Conservation (phyloP, 1,140 invertebrate species). For the Platyscapa corneri region DNA sequence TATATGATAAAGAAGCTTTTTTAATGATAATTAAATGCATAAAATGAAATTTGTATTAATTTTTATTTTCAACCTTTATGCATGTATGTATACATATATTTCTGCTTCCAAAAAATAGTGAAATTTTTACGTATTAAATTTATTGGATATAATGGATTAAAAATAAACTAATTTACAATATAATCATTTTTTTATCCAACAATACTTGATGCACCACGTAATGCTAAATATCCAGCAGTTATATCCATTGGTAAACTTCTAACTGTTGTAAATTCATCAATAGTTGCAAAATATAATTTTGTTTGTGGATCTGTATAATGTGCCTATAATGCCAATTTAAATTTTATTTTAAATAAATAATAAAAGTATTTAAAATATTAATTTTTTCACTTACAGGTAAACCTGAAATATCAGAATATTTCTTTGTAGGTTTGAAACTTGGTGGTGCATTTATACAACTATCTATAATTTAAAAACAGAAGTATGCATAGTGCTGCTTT, state of each 20-base stretch:
- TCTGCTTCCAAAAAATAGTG: too few species aligned
- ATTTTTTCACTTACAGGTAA: constrained; percentile 77
- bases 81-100: too few species aligned
- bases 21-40: constrained; percentile 64
- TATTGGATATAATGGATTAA: too few species aligned
- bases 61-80: constrained; percentile 31
- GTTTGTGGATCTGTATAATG: constrained; percentile 93
- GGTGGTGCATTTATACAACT: constrained; percentile 92
- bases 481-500: constrained; percentile 13
- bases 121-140: too few species aligned
- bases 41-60: constrained; percentile 56
- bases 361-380: background rate
- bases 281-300: constrained; percentile 87
- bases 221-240: constrained; percentile 88
- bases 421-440: constrained; percentile 91
- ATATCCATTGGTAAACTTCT: constrained; percentile 92
- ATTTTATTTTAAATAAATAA: too few species aligned
- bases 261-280: constrained; percentile 90
- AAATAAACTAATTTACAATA: too few species aligned
- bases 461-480: constrained; percentile 75
- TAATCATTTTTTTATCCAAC: constrained; percentile 77
- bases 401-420: constrained; percentile 95
- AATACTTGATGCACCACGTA: constrained; percentile 89
- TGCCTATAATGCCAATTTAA: constrained; percentile 76
- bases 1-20: constrained; percentile 67